These are phyloP conservation scores for Actinia tenebrosa DNA, from an alignment of 64 coral and sea anemone genomes.

Conservation along the genomic window DNA sequence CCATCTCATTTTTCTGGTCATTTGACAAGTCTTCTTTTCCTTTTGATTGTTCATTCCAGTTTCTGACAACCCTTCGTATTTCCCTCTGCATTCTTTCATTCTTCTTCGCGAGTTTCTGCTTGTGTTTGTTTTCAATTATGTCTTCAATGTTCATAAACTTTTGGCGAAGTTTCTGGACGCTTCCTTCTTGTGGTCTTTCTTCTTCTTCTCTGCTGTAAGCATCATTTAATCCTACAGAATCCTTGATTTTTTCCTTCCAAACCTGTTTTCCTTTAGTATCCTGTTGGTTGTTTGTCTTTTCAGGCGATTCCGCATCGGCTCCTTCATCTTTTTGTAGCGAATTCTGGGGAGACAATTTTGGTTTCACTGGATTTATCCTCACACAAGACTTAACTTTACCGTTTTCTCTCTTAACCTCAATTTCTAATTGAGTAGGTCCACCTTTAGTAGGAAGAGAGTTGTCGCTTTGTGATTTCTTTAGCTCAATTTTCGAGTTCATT, in stretches of 20 bases:
- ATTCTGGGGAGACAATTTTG: not conserved
- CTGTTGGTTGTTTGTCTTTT: not conserved
- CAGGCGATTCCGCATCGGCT: not conserved
- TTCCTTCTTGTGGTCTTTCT: constrained; percentile 11
- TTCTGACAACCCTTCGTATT: constrained; percentile 26
- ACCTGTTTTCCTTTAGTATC: not conserved
- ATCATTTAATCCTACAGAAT: constrained; percentile 16
- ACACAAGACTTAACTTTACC: constrained; percentile 28
- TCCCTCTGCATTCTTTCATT: constrained; percentile 44
- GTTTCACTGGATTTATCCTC: not conserved
- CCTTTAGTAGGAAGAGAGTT: not conserved
- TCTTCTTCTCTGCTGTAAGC: constrained; percentile 23
- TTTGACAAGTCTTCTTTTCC: not conserved
- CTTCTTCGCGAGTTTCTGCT: constrained; percentile 38
- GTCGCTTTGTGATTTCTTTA: not conserved
- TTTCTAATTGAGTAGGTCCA: not conserved
- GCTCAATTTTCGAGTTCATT: not conserved
- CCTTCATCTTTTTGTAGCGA: not conserved
- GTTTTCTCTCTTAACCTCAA: constrained; percentile 16
- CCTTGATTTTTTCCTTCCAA: not conserved
- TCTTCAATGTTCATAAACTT: constrained; percentile 56
- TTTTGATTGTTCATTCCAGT: constrained; percentile 21
- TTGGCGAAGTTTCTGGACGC: constrained; percentile 40
- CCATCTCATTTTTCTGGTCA: not conserved
- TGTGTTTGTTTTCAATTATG: constrained; percentile 47